These are phyloP conservation scores for Callyntrura sp. DNA, from an alignment of 2,888 invertebrate species.

Conservation along the genomic window DNA sequence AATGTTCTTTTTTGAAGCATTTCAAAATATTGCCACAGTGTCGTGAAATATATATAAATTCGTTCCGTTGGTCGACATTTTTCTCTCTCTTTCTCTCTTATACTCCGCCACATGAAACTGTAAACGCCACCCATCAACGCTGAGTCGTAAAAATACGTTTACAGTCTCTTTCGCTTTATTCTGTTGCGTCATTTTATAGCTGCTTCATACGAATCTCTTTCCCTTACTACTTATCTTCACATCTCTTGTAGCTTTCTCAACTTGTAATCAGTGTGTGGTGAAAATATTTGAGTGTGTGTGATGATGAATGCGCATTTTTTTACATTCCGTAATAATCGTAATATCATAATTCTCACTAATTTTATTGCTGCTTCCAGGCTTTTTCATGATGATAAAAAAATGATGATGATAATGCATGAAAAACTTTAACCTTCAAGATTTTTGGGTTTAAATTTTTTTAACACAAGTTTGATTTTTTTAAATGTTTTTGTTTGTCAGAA, in stretches of 20 bases:
- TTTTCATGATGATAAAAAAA: background rate
- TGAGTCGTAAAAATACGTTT: slow-evolving; percentile 57
- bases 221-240: background rate
- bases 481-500: background rate
- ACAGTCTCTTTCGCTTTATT: slow-evolving; percentile 78
- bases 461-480: background rate
- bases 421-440: background rate
- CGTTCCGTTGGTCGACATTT: slow-evolving; percentile 77
- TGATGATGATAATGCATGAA: background rate
- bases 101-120: slow-evolving; percentile 63
- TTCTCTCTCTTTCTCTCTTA: slow-evolving; percentile 33
- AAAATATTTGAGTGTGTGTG: slow-evolving; percentile 46
- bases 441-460: slow-evolving; percentile 3
- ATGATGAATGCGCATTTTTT: slow-evolving; percentile 9
- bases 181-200: slow-evolving; percentile 66
- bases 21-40: slow-evolving; percentile 66
- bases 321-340: slow-evolving; percentile 1
- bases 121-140: slow-evolving; percentile 59
- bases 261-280: slow-evolving; percentile 25
- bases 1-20: slow-evolving; percentile 1
- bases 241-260: background rate
- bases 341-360: background rate
- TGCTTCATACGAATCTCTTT: slow-evolving; percentile 35
- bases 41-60: slow-evolving; percentile 65
- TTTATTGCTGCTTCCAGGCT: slow-evolving; percentile 32